Conservation (phyloP, 2,888 invertebrate species). For the Hartigia nigra region DNA sequence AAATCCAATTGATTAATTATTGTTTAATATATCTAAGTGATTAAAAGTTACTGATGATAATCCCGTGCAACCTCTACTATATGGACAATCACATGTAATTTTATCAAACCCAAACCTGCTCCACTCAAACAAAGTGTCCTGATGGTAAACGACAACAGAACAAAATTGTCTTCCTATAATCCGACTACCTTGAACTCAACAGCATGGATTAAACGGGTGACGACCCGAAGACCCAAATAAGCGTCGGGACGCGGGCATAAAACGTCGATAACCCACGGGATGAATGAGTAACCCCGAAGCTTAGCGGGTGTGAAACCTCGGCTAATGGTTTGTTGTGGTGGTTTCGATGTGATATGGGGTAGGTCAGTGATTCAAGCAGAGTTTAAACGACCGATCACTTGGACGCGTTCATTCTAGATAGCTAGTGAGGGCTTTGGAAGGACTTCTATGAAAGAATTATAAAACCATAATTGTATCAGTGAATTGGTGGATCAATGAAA, state of each 20-base stretch:
- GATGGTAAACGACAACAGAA: not conserved
- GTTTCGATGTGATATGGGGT: slow-evolving; percentile 35
- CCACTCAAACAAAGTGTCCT: not conserved
- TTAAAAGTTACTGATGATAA: not conserved
- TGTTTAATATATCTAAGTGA: too few species aligned
- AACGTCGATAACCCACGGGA: slow-evolving; percentile 44
- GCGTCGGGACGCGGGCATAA: slow-evolving; percentile 28
- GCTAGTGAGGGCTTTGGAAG: slow-evolving; percentile 39
- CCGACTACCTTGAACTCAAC: not conserved
- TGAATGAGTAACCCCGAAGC: slow-evolving; percentile 34
- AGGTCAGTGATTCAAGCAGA: slow-evolving; percentile 48
- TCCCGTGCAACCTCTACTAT: not conserved
- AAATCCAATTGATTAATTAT: not conserved
- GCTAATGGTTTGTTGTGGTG: slow-evolving; percentile 45
- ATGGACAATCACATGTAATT: not conserved
- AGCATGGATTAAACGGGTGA: not conserved
- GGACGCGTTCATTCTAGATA: slow-evolving; percentile 26
- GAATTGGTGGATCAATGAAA: not conserved
- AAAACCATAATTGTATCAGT: not conserved
- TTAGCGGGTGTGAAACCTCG: slow-evolving; percentile 29
- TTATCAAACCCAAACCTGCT: not conserved
- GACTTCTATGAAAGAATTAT: slow-evolving; percentile 10
- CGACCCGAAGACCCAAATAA: not conserved
- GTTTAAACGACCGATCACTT: slow-evolving; percentile 51
- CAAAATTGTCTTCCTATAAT: not conserved